Evolutionary conservation across 2,113 vertebrate species (phyloP).

Genomic region (Sebastes schlegelii): DNA sequence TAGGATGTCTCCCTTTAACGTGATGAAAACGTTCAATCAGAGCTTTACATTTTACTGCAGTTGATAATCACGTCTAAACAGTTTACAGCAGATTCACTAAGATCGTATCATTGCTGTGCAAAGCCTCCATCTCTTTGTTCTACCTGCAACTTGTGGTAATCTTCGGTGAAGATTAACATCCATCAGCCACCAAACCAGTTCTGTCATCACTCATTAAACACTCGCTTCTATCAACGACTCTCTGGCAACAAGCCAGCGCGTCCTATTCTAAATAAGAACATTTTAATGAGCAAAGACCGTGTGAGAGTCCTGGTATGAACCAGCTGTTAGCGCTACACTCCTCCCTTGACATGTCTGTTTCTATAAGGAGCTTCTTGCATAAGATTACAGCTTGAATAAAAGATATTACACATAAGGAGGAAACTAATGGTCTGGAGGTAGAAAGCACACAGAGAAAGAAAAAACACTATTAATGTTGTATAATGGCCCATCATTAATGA

Average conservation of each 20-base stretch:
- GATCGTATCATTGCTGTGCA: neutral
- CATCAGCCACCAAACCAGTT: conserved; percentile 18
- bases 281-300: neutral
- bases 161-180: neutral
- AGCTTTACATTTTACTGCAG: neutral
- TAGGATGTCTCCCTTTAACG: too few relatives aligned
- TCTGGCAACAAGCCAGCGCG: neutral
- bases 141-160: neutral
- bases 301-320: neutral
- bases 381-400: neutral
- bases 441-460: neutral
- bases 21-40: neutral
- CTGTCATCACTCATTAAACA: neutral
- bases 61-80: neutral
- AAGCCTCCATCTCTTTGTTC: neutral
- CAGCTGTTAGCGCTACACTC: neutral
- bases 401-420: neutral
- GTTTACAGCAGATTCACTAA: neutral
- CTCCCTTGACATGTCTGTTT: neutral
- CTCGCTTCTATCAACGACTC: neutral
- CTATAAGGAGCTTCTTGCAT: neutral
- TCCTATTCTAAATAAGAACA: neutral
- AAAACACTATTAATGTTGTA: neutral
- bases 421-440: neutral
- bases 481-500: neutral